phyloP scores from a whole-genome alignment of 2,797 vertebrate species.

The Psittacula echo region DNA sequence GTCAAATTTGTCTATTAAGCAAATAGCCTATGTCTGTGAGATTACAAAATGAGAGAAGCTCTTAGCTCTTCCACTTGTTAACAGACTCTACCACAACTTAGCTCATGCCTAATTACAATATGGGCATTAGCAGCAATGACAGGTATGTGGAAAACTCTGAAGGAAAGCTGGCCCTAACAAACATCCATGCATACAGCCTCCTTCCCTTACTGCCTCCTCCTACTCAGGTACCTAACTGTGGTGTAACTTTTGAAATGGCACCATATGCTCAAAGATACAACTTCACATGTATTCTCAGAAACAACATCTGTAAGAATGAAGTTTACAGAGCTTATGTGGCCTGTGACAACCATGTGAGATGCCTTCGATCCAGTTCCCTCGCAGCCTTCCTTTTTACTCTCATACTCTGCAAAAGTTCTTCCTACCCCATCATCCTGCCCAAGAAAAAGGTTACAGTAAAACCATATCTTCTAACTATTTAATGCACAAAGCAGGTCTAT shows the following conservation, averaged over 20 bases:
- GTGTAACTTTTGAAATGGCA: conserved; percentile 30
- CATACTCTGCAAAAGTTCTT: not conserved
- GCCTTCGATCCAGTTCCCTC: not conserved
- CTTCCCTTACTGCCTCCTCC: conserved; percentile 7
- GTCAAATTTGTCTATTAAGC: not conserved
- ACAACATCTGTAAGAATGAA: conserved; percentile 36
- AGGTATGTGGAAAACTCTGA: not conserved
- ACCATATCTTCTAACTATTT: not conserved
- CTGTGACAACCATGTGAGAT: not conserved
- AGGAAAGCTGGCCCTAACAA: not conserved
- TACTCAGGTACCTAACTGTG: conserved; percentile 18
- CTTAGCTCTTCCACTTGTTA: not conserved
- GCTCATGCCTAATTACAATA: not conserved
- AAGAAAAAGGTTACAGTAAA: not conserved
- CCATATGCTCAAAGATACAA: conserved; percentile 3
- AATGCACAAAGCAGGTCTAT: not conserved
- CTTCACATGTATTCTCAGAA: conserved; percentile 29
- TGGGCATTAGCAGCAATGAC: not conserved
- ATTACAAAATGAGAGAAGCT: not conserved
- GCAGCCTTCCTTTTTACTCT: not conserved
- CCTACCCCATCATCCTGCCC: not conserved
- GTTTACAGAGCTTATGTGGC: not conserved
- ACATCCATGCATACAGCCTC: not conserved
- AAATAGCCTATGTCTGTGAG: not conserved
- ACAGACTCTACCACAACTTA: not conserved